A percentile compares a stretch with the other conserved stretches of the same genome.
Conservation (phyloP, 2,888 invertebrate genomes). For the Pyrrhosoma nymphula region DNA sequence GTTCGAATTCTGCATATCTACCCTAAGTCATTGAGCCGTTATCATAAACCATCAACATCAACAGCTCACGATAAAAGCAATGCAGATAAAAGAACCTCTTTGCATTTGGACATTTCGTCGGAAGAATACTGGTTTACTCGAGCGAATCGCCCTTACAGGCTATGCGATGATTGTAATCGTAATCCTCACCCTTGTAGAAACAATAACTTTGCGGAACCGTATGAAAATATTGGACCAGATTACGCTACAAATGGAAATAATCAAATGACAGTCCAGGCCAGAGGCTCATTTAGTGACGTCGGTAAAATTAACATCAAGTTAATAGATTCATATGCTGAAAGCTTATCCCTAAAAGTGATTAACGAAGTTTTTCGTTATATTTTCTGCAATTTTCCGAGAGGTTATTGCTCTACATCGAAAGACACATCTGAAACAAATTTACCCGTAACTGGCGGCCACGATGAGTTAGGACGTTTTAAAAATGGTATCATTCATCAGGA, state of each 20-base stretch:
- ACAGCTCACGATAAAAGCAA: background rate
- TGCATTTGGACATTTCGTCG: background rate
- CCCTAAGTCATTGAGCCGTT: background rate
- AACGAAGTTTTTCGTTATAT: background rate
- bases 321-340: background rate
- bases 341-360: background rate
- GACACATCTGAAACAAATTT: background rate
- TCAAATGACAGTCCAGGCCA: background rate
- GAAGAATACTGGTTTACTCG: slow-evolving; percentile 58
- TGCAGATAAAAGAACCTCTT: background rate
- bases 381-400: background rate
- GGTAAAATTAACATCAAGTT: background rate
- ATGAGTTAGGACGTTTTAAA: background rate
- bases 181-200: background rate
- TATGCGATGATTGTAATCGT: slow-evolving; percentile 24
- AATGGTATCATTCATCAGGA: background rate
- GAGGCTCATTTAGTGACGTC: background rate
- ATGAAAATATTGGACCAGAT: background rate
- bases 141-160: slow-evolving; percentile 11
- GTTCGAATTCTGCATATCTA: slow-evolving; percentile 4
- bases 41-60: background rate
- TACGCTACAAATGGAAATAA: background rate
- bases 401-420: background rate
- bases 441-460: background rate
- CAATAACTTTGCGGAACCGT: background rate